These are phyloP conservation scores for Leptinotarsa haldemani DNA, from an alignment of 2,888 invertebrate genomes.

Conservation along the genomic window DNA sequence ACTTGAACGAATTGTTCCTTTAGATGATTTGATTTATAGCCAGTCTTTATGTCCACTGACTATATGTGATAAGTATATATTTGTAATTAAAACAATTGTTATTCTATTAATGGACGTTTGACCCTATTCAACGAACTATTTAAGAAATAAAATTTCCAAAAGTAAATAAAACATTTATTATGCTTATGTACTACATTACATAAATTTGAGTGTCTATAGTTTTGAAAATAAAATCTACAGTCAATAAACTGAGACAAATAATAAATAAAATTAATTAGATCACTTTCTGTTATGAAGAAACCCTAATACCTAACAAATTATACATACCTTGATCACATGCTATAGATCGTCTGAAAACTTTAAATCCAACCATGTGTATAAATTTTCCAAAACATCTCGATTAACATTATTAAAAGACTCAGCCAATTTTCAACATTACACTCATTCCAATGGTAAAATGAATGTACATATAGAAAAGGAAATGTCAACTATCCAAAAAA, in stretches of 20 bases:
- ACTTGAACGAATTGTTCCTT: too few species aligned
- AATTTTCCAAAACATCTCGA: not conserved
- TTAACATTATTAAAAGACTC: not conserved
- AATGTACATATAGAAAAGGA: not conserved
- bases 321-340: constrained; percentile 7
- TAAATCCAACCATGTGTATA: not conserved
- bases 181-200: constrained; percentile 27
- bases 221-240: constrained; percentile 23
- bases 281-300: constrained; percentile 19
- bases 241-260: constrained; percentile 25
- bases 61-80: too few species aligned
- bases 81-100: too few species aligned
- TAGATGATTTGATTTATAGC: too few species aligned
- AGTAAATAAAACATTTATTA: constrained; percentile 35
- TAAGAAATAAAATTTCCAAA: not conserved
- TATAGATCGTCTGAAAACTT: constrained; percentile 1
- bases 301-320: constrained; percentile 18
- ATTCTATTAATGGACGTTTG: too few species aligned
- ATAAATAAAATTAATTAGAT: constrained; percentile 32
- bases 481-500: not conserved
- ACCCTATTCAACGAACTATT: too few species aligned
- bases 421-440: not conserved
- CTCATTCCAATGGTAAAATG: not conserved
- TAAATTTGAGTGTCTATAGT: constrained; percentile 23
- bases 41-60: too few species aligned